Percentiles rank a stretch among this genome's conserved stretches.
These are phyloP conservation scores for Stegodyphus dumicola DNA, from an alignment of 1,140 invertebrate genomes.

Conservation along the genomic window DNA sequence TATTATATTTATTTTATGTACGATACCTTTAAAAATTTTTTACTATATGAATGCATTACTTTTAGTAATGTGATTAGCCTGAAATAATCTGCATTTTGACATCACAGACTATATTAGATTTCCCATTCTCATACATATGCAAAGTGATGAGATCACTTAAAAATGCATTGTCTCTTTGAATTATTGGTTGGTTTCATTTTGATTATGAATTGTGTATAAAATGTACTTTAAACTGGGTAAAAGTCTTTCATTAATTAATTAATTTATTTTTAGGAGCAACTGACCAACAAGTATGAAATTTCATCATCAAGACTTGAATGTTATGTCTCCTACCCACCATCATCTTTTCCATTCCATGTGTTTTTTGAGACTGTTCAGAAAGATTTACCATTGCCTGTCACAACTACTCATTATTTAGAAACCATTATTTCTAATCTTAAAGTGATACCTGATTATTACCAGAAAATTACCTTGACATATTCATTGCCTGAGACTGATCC, in stretches of 20 bases:
- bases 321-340: slow-evolving; percentile 96
- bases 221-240: too few species aligned
- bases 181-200: too few species aligned
- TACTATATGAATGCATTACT: too few species aligned
- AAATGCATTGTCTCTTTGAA: too few species aligned
- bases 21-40: too few species aligned
- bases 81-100: too few species aligned
- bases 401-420: slow-evolving; percentile 87
- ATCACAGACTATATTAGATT: too few species aligned
- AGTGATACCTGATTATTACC: slow-evolving; percentile 84
- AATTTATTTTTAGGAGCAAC: slow-evolving; percentile 74
- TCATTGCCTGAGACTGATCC: slow-evolving; percentile 63
- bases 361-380: slow-evolving; percentile 88
- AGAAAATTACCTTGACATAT: slow-evolving; percentile 78
- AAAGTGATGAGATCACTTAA: too few species aligned
- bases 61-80: too few species aligned
- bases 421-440: slow-evolving; percentile 92
- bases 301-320: slow-evolving; percentile 77
- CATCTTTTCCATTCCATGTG: slow-evolving; percentile 95
- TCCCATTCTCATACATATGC: too few species aligned
- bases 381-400: slow-evolving; percentile 82
- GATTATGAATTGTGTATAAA: too few species aligned
- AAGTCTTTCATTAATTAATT: background rate
- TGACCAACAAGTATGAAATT: slow-evolving; percentile 83
- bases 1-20: too few species aligned